Evolutionary conservation across 2,797 vertebrate genomes (phyloP), one percentile per base, ranked within the genome.

Genomic region (Choloepus didactylus): DNA sequence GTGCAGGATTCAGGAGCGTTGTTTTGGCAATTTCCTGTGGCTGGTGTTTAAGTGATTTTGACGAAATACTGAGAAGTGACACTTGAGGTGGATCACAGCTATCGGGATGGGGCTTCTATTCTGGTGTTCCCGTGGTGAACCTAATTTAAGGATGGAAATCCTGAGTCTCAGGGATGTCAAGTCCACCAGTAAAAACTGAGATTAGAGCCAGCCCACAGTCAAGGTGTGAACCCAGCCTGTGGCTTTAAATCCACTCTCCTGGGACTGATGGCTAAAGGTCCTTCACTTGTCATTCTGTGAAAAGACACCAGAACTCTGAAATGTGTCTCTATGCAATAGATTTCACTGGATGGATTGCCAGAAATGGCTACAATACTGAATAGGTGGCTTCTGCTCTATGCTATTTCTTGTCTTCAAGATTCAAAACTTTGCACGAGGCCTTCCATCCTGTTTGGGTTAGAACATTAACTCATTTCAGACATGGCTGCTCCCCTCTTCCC

Each of bases 1-100:
- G 10, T 2, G 5, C 0, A 10, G 15, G 75, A 44, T 11, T 31
- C 31, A 2, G 21, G 19, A 29, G 21, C 3, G 2, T 4, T 3
- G 3, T 18, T 49, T 82, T 21, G 5, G 11, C 12, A 38, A 9
- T 6, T 14, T 2, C 6, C 3, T 25, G 0, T 31, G 6, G 54
- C 41, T 41, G 4, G 31, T 25, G 11, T 16, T 15, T 15, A 29
- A 29, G 11, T 46, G 72, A 35, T 12, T 10, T 35, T 21, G 31
- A 64, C 19, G 6, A 92, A 70, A 46, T 1, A 16, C 12, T 1
- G 31, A 76, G 51, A 64, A 41, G 3, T 31, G 3, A 73, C 1
- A 6, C 10, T 35, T 5, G 10, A 62, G 29, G 7, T 7, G 11
- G 15, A 23, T 25, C 21, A 1, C 3, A 14, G 23, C 25, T 14